Evolutionary conservation across 2,888 invertebrate genomes (phyloP).

Genomic region (Drosophila paranaensis): DNA sequence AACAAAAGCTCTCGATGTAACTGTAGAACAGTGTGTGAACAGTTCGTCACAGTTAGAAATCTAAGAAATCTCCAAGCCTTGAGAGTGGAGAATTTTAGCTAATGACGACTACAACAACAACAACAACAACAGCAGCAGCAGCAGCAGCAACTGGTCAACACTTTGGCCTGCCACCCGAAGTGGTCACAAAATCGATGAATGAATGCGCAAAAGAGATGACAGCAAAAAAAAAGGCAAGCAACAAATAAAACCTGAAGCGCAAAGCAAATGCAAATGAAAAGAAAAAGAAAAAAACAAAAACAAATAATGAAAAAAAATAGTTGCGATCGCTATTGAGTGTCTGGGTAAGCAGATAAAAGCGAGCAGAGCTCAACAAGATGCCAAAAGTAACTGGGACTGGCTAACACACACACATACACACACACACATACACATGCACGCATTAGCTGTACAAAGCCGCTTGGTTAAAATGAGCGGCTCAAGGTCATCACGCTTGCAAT

Average conservation of each 20-base stretch:
- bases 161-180: slow-evolving; percentile 42
- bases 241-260: slow-evolving; percentile 24
- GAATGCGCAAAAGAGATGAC: slow-evolving; percentile 55
- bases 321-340: slow-evolving; percentile 52
- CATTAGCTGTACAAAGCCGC: slow-evolving; percentile 58
- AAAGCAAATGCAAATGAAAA: slow-evolving; percentile 29
- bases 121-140: not conserved
- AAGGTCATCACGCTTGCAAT: slow-evolving; percentile 79
- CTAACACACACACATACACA: slow-evolving; percentile 44
- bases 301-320: slow-evolving; percentile 33
- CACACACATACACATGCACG: slow-evolving; percentile 20
- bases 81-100: slow-evolving; percentile 36
- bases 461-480: slow-evolving; percentile 78
- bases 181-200: slow-evolving; percentile 57
- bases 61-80: slow-evolving; percentile 36
- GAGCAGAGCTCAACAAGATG: slow-evolving; percentile 51
- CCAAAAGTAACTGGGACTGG: slow-evolving; percentile 78
- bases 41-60: slow-evolving; percentile 13
- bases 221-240: slow-evolving; percentile 11
- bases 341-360: slow-evolving; percentile 42
- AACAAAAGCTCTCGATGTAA: slow-evolving; percentile 31
- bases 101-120: slow-evolving; percentile 4
- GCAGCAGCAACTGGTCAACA: slow-evolving; percentile 35
- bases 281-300: slow-evolving; percentile 15
- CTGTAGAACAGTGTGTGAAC: slow-evolving; percentile 16